Evolutionary conservation across 2,113 vertebrate genomes (phyloP).

Genomic region (Marmota flaviventris): DNA sequence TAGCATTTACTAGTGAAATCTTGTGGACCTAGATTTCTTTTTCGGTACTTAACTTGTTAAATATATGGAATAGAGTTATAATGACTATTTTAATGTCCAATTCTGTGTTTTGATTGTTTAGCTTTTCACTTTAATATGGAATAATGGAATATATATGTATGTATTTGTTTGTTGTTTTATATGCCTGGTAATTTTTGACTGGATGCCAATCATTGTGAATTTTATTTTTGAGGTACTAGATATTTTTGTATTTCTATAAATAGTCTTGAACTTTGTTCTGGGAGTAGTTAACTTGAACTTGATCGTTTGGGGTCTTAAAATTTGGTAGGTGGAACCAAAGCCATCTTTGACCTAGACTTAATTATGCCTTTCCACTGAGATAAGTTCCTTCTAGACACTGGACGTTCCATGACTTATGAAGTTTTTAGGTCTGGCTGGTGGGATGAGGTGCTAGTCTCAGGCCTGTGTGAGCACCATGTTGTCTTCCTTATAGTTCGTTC

Average conservation of each 20-base stretch:
- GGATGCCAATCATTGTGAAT: constrained; percentile 16
- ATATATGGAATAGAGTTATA: background rate
- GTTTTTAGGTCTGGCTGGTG: background rate
- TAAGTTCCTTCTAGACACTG: background rate
- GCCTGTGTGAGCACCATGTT: background rate
- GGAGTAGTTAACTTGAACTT: constrained; percentile 54
- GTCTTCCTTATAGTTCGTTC: background rate
- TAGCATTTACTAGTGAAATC: constrained; percentile 22
- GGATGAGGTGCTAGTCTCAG: background rate
- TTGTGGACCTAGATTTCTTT: background rate
- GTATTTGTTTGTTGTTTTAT: constrained; percentile 22
- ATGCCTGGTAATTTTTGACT: constrained; percentile 46
- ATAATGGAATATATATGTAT: background rate
- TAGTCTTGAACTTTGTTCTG: constrained; percentile 59
- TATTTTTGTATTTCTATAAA: constrained; percentile 48
- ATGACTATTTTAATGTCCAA: constrained; percentile 46
- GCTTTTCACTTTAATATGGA: constrained; percentile 29
- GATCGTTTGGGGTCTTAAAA: constrained; percentile 60
- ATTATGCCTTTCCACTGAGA: background rate
- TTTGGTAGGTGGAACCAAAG: constrained; percentile 3
- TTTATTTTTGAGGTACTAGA: constrained; percentile 45
- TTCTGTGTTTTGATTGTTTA: constrained; percentile 41
- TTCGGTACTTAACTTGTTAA: constrained; percentile 9
- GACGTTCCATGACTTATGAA: background rate
- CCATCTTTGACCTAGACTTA: background rate